These are phyloP conservation scores for Agrotis clavis DNA, from an alignment of 2,888 invertebrate species.

Conservation along the genomic window DNA sequence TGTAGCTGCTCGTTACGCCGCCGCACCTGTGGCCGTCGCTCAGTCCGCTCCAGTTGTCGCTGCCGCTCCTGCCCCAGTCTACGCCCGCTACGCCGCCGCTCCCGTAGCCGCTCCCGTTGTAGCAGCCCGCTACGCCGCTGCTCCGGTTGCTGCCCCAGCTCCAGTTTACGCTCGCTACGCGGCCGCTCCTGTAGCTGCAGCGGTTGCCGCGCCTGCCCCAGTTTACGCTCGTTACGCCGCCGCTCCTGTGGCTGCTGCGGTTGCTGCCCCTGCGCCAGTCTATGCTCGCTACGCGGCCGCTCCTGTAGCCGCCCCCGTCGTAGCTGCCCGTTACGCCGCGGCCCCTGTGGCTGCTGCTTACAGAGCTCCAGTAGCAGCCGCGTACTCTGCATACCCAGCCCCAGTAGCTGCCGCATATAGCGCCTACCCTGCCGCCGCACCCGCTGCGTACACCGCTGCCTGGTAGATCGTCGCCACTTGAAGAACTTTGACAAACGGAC, in stretches of 20 bases:
- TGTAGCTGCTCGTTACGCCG: conserved; percentile 81
- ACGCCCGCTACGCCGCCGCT: conserved; percentile 81
- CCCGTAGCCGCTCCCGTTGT: conserved; percentile 60
- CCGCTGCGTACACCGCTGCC: conserved; percentile 60
- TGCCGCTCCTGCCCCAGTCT: conserved; percentile 43
- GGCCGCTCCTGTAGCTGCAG: conserved; percentile 92
- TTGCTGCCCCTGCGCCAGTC: conserved; percentile 56
- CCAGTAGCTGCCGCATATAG: conserved; percentile 61
- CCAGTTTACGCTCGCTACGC: conserved; percentile 70
- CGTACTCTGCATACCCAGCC: conserved; percentile 56
- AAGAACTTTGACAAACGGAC: conserved; percentile 25
- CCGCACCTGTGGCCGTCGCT: conserved; percentile 75
- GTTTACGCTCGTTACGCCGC: conserved; percentile 76
- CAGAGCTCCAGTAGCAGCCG: conserved; percentile 50
- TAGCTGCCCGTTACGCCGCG: conserved; percentile 62
- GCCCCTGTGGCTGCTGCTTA: conserved; percentile 49
- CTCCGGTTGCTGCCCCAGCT: conserved; percentile 54
- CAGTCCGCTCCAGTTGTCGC: conserved; percentile 74
- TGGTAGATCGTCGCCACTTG: conserved; percentile 36
- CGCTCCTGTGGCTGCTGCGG: conserved; percentile 54
- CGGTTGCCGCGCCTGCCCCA: conserved; percentile 71
- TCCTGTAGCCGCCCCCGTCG: conserved; percentile 73
- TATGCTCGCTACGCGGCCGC: conserved; percentile 56
- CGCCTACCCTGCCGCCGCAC: conserved; percentile 64
- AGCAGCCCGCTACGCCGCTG: conserved; percentile 65